A percentile compares a stretch with the other conserved stretches of the same genome.
phyloP scores from a whole-genome alignment of 2,113 vertebrate species.

The Clarias batrachus region DNA sequence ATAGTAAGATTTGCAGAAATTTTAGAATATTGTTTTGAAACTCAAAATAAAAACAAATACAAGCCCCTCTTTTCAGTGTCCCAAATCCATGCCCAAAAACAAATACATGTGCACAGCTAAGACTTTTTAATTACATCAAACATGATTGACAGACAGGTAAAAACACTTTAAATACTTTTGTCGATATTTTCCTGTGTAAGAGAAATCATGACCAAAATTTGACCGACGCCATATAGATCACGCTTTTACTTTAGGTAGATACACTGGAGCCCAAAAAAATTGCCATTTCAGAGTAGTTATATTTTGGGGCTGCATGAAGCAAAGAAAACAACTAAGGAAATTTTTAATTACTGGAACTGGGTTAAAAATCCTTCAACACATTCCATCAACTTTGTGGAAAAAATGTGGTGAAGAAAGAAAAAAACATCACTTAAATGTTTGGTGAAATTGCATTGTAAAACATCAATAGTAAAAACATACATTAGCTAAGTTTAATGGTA shows the following conservation, averaged over 20 bases:
- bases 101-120: not conserved
- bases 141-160: not conserved
- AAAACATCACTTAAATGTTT: too few species aligned
- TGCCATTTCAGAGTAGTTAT: too few species aligned
- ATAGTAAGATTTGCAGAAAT: not conserved
- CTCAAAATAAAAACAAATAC: not conserved
- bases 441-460: too few species aligned
- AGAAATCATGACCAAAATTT: not conserved
- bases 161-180: not conserved
- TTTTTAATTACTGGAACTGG: too few species aligned
- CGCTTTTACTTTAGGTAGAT: not conserved
- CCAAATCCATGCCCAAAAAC: not conserved
- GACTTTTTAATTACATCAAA: not conserved
- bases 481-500: too few species aligned
- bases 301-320: too few species aligned
- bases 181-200: not conserved
- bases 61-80: not conserved
- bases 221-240: not conserved
- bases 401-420: too few species aligned
- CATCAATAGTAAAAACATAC: too few species aligned
- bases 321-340: too few species aligned
- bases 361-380: too few species aligned
- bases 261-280: not conserved
- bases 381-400: too few species aligned
- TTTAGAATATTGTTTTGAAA: not conserved